Evolutionary conservation across 2,797 vertebrate species (phyloP).

Genomic region (Tinamus major): DNA sequence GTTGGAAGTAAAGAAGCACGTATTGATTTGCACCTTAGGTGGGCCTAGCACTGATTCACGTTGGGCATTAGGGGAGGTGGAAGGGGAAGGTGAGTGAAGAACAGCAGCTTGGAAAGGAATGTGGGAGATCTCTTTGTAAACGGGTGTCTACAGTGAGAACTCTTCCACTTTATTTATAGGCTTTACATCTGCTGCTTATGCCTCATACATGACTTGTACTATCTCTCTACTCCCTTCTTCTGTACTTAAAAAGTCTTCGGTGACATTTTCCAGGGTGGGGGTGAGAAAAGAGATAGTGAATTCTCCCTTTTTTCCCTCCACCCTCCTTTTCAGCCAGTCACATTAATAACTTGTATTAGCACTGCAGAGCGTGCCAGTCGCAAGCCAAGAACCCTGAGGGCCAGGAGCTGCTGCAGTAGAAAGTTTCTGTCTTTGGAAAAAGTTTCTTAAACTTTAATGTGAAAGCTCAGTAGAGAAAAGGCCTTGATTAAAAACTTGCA

Average conservation of each 20-base stretch:
- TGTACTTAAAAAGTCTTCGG: not conserved
- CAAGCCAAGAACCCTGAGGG: not conserved
- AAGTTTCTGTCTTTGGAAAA: not conserved
- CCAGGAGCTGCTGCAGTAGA: not conserved
- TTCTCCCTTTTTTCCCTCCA: not conserved
- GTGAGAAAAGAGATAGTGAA: not conserved
- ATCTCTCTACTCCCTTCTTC: constrained; percentile 4
- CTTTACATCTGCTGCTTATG: constrained; percentile 29
- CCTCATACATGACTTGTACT: not conserved
- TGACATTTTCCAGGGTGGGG: not conserved
- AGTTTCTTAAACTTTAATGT: not conserved
- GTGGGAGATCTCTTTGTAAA: constrained; percentile 33
- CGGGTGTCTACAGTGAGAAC: not conserved
- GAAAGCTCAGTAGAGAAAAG: not conserved
- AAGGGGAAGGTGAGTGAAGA: not conserved
- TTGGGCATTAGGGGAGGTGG: not conserved
- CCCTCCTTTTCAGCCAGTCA: not conserved
- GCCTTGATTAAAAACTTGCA: not conserved
- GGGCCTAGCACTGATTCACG: not conserved
- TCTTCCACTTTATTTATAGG: constrained; percentile 57
- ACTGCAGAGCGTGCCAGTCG: not conserved
- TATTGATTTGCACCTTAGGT: not conserved
- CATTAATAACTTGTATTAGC: not conserved
- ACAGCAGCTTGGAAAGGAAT: constrained; percentile 41
- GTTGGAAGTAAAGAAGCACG: not conserved